phyloP scores from a whole-genome alignment of 92 coral and sea anemone species.

The Palythoa grandiflora region DNA sequence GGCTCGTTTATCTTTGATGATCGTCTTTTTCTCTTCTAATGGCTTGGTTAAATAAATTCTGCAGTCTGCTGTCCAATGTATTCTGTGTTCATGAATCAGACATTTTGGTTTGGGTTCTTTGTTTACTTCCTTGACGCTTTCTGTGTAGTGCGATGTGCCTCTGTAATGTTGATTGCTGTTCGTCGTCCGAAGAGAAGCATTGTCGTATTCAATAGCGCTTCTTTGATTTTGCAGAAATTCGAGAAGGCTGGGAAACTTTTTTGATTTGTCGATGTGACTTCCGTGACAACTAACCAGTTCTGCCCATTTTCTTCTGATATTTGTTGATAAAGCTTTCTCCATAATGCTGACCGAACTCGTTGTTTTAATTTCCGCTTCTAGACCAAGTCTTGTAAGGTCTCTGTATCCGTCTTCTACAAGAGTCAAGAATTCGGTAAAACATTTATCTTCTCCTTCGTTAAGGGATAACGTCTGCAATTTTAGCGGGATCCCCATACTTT shows the following conservation, averaged over 20 bases:
- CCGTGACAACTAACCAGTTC: conserved; percentile 41
- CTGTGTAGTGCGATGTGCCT: conserved; percentile 16
- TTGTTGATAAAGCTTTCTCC: conserved; percentile 56
- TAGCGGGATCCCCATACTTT: conserved; percentile 73
- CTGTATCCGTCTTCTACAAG: conserved; percentile 64
- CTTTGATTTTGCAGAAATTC: conserved; percentile 55
- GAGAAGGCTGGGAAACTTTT: conserved; percentile 64
- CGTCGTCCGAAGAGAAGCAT: conserved; percentile 4
- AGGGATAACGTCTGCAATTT: conserved; percentile 57
- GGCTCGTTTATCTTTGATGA: conserved; percentile 57
- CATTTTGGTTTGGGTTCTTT: conserved; percentile 43
- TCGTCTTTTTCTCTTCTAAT: conserved; percentile 21
- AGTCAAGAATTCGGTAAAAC: conserved; percentile 56
- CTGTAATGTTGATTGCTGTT: neutral
- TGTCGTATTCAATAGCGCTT: conserved; percentile 64
- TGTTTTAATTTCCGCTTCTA: conserved; percentile 71
- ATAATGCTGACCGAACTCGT: conserved; percentile 77
- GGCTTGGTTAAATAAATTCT: conserved; percentile 48
- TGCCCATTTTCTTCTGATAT: conserved; percentile 64
- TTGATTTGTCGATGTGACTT: conserved; percentile 54
- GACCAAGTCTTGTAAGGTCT: conserved; percentile 67
- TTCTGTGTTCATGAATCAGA: conserved; percentile 57
- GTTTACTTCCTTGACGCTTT: neutral
- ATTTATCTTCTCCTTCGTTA: conserved; percentile 65
- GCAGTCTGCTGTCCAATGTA: conserved; percentile 50